Conservation (phyloP, 2,888 invertebrate genomes). For the Folsomia candida region DNA sequence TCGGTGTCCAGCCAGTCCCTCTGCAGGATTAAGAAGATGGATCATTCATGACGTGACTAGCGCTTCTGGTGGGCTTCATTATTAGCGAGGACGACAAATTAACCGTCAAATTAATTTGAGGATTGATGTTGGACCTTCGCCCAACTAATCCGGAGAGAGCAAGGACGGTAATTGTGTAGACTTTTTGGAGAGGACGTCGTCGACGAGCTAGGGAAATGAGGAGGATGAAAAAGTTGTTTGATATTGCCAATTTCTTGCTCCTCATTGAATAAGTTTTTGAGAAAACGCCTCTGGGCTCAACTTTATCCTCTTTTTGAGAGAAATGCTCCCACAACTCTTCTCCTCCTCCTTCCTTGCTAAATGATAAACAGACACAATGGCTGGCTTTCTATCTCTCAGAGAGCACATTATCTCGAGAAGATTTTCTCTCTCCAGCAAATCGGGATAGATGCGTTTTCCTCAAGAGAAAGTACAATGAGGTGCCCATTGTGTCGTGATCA, state of each 20-base stretch:
- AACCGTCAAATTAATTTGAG: background rate
- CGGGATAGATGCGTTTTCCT: constrained; percentile 19
- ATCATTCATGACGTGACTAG: no score
- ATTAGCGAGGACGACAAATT: no score
- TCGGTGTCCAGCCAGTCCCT: background rate
- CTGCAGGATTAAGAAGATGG: background rate
- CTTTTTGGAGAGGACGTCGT: no score
- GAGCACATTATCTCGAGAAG: constrained; percentile 16
- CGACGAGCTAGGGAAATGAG: constrained; percentile 20
- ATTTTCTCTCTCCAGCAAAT: constrained; percentile 14
- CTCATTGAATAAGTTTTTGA: constrained; percentile 23
- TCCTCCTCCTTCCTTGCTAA: constrained; percentile 11
- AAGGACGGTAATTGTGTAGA: background rate
- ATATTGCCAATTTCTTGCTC: constrained; percentile 23
- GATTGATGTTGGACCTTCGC: background rate
- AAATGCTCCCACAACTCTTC: constrained; percentile 1
- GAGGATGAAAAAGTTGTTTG: constrained; percentile 23
- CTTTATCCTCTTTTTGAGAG: constrained; percentile 6
- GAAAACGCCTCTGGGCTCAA: constrained; percentile 24
- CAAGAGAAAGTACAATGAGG: constrained; percentile 14
- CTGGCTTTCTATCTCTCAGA: background rate
- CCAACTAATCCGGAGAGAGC: background rate
- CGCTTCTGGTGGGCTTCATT: no score
- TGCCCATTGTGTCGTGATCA: constrained; percentile 10
- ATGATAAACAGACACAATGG: constrained; percentile 21